Evolutionary conservation across 2,797 vertebrate species (phyloP).

Genomic region (Pseudochirops cupreus): DNA sequence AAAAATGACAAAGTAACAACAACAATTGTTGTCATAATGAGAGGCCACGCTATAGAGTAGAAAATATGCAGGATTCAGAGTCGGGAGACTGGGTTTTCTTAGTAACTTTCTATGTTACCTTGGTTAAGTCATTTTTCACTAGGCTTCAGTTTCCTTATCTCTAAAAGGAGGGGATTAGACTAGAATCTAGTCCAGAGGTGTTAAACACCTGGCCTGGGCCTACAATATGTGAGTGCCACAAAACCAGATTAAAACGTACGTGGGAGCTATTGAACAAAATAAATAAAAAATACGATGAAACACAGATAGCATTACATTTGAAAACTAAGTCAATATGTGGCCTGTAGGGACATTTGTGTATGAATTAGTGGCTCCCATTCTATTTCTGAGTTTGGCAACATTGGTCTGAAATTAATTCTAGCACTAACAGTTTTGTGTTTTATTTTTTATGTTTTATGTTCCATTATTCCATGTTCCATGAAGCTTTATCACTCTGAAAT

Average conservation of each 20-base stretch:
- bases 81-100: background rate
- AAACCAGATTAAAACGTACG: background rate
- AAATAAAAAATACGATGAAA: no score
- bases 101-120: background rate
- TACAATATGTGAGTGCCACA: background rate
- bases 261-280: background rate
- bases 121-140: background rate
- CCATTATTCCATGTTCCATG: background rate
- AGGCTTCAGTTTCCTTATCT: background rate
- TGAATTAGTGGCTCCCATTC: background rate
- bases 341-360: background rate
- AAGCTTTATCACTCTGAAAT: background rate
- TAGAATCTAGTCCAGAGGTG: background rate
- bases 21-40: background rate
- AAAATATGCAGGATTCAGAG: background rate
- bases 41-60: background rate
- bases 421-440: background rate
- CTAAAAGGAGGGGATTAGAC: background rate
- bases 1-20: background rate
- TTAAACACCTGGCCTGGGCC: background rate
- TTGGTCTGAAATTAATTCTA: background rate
- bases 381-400: background rate
- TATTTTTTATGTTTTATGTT: background rate
- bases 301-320: no score
- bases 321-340: no score